Base-by-base conservation (phyloP, 2,888 invertebrate species). In the Allolobophora icterica region DNA sequence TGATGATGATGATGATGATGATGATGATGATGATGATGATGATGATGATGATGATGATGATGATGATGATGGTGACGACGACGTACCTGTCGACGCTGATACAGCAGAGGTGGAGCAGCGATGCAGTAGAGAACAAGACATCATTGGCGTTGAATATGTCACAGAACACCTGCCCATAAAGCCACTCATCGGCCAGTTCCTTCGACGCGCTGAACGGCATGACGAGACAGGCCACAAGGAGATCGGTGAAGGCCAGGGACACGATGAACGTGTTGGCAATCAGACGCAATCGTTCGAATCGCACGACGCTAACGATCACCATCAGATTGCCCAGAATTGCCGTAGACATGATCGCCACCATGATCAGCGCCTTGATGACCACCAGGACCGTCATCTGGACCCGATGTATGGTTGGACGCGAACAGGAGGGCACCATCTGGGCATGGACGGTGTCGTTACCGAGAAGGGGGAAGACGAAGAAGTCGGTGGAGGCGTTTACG, bases 191-290 rank as follows among this genome's bases (percentile, higher is more conserved):
- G 38, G 94, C 94, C 30, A 95, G 93, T 92, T 94, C 94, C 87
- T 90, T 94, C 24, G 94, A 94, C n/a, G 94, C 94, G 92, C 94
- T 95, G 93, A 95, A 95, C 15, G 95, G 95, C 95, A 95, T 95
- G 1, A 95, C 95, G 24, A 95, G 91, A 30, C 95, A 92, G 0
- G 98, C 98, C 89, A 99, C 98, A 92, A 98, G 96, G 96, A 98
- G 97, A 94, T 99, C 99, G 87, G 99, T 98, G 94, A 98, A 97
- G 1, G 99, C 99, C 92, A 99, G 96, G 91, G 98, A 98, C 94
- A 99, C 98, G 93, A 99, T 98, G 96, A 98, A 99, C 95, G 98
- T 98, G 96, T 99, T 99, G 90, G 98, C 98, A 94, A 98, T 97
- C 92, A 98, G 96, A 21, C 95, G 93, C 4, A 98, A 96, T 94